Base-by-base conservation (phyloP, 2,113 vertebrate genomes). In the Candoia aspera region DNA sequence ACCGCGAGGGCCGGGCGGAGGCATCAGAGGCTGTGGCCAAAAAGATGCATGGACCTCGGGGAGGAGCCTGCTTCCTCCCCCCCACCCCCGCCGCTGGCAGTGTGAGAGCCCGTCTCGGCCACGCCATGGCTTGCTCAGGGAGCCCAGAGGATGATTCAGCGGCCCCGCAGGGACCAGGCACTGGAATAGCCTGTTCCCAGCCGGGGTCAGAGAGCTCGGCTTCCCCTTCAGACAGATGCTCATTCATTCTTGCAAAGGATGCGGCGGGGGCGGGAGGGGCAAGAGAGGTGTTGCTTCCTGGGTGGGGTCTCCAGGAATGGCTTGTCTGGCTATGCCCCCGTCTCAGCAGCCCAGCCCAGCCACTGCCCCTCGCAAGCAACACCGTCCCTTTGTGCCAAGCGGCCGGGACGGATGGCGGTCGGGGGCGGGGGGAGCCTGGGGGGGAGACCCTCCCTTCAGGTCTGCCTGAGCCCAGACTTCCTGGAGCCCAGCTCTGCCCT, bases 1-100 rank as follows among this genome's bases (percentile, higher is more conserved):
- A 37, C 12, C 0, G 19, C 26, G 4, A 46, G 24, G 3, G 83
- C 53, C 60, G 2, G 23, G 68, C 4, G 33, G 68, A 24, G 86
- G 13, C 46, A n/a, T 13, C 57, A 11, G 46, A 68, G 2, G 46
- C 4, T n/a, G 60, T 26, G 94, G 83, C 92, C 93, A 58, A 84
- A 96, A 96, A 95, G 95, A 95, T 92, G 24, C 91, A 57, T 93
- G 94, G 95, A 15, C 94, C 96, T 88, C 0, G 0, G 29, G 4
- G 12, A n/a, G 29, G 64, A 29, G 64, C 13, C 12, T 73, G 5
- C 6, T 13, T 6, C 29, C 64, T 29, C 13, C n/a, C 64, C 64
- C 64, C 29, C n/a, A n/a, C n/a, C 17, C 64, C 64, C n/a, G 29
- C 64, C n/a, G 29, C 29, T 73, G 62, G 64, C 64, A 68, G 64